These are phyloP conservation scores for Drosophila malerkotliana DNA, from an alignment of 1,140 invertebrate species.

Conservation along the genomic window DNA sequence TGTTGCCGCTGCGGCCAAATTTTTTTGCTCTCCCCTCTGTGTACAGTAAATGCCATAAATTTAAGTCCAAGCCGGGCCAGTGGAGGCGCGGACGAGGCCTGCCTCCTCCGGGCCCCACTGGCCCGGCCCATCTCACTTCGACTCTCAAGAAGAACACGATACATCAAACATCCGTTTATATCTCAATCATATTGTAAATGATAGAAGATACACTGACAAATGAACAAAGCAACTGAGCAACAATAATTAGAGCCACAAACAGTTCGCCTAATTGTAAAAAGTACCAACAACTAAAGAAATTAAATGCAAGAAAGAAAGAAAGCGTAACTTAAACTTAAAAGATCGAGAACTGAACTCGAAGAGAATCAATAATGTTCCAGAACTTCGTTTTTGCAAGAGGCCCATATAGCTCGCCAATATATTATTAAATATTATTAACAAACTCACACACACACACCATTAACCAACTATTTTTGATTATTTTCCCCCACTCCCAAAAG, in stretches of 20 bases:
- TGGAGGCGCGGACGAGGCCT: neutral
- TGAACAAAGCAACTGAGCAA: constrained; percentile 75
- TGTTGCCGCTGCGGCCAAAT: constrained; percentile 41
- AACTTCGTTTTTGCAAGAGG: constrained; percentile 85
- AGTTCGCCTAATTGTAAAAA: constrained; percentile 79
- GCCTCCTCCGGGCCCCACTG: constrained; percentile 6
- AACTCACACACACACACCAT: constrained; percentile 55
- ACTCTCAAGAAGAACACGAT: constrained; percentile 41
- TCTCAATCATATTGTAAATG: constrained; percentile 75
- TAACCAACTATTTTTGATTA: constrained; percentile 71
- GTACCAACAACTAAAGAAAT: constrained; percentile 76
- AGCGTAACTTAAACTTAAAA: constrained; percentile 38
- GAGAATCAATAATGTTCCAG: constrained; percentile 72
- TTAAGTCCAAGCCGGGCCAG: constrained; percentile 56
- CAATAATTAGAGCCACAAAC: constrained; percentile 75
- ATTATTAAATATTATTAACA: constrained; percentile 78
- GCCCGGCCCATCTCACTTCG: constrained; percentile 20
- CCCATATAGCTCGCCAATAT: constrained; percentile 85
- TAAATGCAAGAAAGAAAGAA: constrained; percentile 42
- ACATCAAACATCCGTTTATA: constrained; percentile 56
- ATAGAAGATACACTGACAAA: constrained; percentile 50
- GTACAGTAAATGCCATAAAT: constrained; percentile 77
- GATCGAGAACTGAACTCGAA: constrained; percentile 42
- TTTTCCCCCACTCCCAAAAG: constrained; percentile 45
- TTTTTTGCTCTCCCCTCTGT: constrained; percentile 65